Base-by-base conservation (phyloP, 2,888 invertebrate species). In the Noctua janthe region DNA sequence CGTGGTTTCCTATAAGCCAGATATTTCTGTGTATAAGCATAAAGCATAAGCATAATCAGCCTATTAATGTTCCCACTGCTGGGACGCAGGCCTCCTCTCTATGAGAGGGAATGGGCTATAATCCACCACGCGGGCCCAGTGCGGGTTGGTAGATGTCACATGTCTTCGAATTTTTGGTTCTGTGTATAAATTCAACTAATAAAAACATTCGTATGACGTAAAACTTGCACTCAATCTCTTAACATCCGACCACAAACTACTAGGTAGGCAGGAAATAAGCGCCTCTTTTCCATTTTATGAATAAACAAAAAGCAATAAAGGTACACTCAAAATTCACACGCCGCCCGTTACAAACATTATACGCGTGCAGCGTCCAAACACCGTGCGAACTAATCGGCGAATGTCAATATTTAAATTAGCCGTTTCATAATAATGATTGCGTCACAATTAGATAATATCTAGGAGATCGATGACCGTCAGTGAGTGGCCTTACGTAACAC, bases 401-500 rank as follows among this genome's bases (percentile, higher is more conserved):
- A 93, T 93, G 92, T 94, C 92, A 93, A 94, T 93, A 93, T 91
- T 91, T 89, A 91, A 92, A 92, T 89, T 88, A 89, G 87, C 90
- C 91, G 92, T 94, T 93, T 92, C 94, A 92, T 92, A 94, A 95
- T 92, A 90, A 82, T 80, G 86, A 83, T 94, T 94, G 91, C 90
- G 94, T 92, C 95, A 96, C 93, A 95, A 95, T 95, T 96, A 96
- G 95, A 94, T 96, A 96, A 95, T 94, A 90, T 88, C 88, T 88
- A 89, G 83, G 87, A 93, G 94, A 94, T 93, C 94, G 93, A 94
- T 93, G 93, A 92, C 92, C 93, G 91, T 83, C 86, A 90, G 94
- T 92, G 94, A 94, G 91, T 89, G 93, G 94, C 43, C 82, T 95
- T 95, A 91, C 92, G 90, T 93, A 95, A 94, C 83, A 80, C 71